These are phyloP conservation scores for Molorchus minor DNA, from an alignment of 2,888 invertebrate genomes.

Conservation along the genomic window DNA sequence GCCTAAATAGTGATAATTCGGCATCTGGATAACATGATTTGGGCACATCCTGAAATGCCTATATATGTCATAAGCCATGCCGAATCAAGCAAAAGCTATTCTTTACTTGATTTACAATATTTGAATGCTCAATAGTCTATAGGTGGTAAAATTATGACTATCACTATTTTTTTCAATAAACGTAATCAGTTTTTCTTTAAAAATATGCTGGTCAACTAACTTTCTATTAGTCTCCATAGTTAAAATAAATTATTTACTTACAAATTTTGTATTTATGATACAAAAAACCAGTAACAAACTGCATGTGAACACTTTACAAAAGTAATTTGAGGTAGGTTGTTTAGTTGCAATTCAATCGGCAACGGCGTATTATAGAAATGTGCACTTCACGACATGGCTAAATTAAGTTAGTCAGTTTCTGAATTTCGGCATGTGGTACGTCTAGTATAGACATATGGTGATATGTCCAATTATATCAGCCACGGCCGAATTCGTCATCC, in stretches of 20 bases:
- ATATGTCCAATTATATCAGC: too few relatives aligned
- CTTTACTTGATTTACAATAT: background rate
- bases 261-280: slow-evolving; percentile 25
- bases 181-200: slow-evolving; percentile 22
- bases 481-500: too few relatives aligned
- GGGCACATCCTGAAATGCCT: slow-evolving; percentile 4
- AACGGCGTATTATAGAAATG: slow-evolving; percentile 5
- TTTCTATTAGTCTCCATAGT: slow-evolving; percentile 21
- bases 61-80: slow-evolving; percentile 2
- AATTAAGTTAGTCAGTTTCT: background rate
- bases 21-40: slow-evolving; percentile 7
- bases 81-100: background rate
- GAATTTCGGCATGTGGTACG: background rate
- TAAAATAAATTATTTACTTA: slow-evolving; percentile 14
- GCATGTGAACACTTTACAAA: background rate
- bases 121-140: too few relatives aligned
- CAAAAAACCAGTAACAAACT: slow-evolving; percentile 15
- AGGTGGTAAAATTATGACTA: slow-evolving; percentile 19
- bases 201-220: slow-evolving; percentile 27
- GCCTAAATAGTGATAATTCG: slow-evolving; percentile 9
- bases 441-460: background rate
- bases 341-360: slow-evolving; percentile 2
- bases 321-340: background rate
- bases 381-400: slow-evolving; percentile 6
- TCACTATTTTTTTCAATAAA: slow-evolving; percentile 22